Base-by-base conservation (phyloP, 2,797 vertebrate species). In the Bovichtus diacanthus region DNA sequence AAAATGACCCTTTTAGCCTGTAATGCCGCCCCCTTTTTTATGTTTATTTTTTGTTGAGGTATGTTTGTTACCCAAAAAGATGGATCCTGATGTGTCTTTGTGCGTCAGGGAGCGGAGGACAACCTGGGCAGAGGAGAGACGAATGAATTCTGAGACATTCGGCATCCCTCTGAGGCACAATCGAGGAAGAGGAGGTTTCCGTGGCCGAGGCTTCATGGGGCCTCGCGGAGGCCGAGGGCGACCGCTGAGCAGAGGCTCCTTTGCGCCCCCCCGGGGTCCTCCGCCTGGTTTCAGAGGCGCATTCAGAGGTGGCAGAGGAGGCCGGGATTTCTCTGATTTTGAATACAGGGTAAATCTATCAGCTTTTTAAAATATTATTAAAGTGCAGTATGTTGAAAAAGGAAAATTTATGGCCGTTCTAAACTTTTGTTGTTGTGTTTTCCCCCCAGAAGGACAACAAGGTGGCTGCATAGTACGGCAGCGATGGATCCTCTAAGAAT, bases 81-180 rank as follows among this genome's bases (percentile, higher is more conserved):
- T 51, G 21, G 11, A 38, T n/a, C 6, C 47, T 89, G 21, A 74
- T 29, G 2, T n/a, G 16, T 84, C 1, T 76, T 4, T 64, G 2
- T 55, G 43, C 51, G 4, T 21, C 85, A 99, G 98, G 89, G 97
- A 99, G 16, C 94, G 97, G 46, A 96, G 97, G 94, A 93, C 96
- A 54, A 99, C 97, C 56, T 99, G 98, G 98, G 97, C 97, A 0
- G 98, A 99, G 85, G 98, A 99, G 90, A 95, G 98, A 82, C 93
- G 97, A 55, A 85, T 99, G 94, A 99, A 99, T 41, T 95, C 97
- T 0, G 98, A 99, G 95, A 99, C 98, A 0, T 99, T 99, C 12
- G 98, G 98, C 53, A 95, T 99, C 80, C 98, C 97, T 0, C 86
- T 99, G 82, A 96, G 98, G 81, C 95, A 97, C 68, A 95, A 94